Evolutionary conservation across 1,140 invertebrate genomes (phyloP).

Genomic region (Diabrotica virgifera): DNA sequence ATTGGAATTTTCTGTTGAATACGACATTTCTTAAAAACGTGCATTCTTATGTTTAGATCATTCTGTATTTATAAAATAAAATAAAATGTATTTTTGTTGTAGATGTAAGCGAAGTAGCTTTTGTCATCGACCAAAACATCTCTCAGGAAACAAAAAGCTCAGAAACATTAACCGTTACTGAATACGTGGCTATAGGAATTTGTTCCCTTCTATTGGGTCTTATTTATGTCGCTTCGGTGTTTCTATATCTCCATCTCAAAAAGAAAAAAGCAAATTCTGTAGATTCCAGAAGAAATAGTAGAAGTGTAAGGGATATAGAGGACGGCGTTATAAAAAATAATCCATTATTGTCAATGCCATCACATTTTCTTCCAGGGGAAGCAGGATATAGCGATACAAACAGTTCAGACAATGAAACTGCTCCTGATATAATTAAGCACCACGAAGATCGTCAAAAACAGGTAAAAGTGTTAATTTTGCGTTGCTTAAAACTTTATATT

Average conservation of each 20-base stretch:
- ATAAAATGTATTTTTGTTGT: background rate
- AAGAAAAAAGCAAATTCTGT: constrained; percentile 36
- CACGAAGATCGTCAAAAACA: constrained; percentile 40
- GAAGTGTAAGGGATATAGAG: constrained; percentile 48
- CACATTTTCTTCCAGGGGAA: constrained; percentile 56
- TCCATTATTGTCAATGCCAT: constrained; percentile 59
- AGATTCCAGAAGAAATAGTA: constrained; percentile 33
- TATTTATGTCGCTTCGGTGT: constrained; percentile 79
- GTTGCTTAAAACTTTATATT: too few relatives aligned
- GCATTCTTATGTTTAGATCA: too few relatives aligned
- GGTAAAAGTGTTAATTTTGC: constrained; percentile 12
- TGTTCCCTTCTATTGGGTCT: constrained; percentile 75
- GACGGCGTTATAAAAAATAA: constrained; percentile 72
- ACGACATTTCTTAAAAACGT: too few relatives aligned
- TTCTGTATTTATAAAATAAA: too few relatives aligned
- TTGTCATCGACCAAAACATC: constrained; percentile 62
- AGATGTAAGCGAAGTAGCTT: constrained; percentile 78
- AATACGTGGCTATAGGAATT: constrained; percentile 78
- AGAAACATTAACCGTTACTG: constrained; percentile 60
- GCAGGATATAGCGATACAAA: constrained; percentile 49
- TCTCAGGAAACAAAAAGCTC: constrained; percentile 45
- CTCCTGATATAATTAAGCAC: constrained; percentile 39
- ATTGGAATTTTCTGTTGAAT: too few relatives aligned
- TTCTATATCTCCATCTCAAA: constrained; percentile 70
- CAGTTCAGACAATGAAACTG: constrained; percentile 44